These are phyloP conservation scores for Eulemur rufifrons DNA, from an alignment of 2,113 vertebrate genomes.

Conservation along the genomic window DNA sequence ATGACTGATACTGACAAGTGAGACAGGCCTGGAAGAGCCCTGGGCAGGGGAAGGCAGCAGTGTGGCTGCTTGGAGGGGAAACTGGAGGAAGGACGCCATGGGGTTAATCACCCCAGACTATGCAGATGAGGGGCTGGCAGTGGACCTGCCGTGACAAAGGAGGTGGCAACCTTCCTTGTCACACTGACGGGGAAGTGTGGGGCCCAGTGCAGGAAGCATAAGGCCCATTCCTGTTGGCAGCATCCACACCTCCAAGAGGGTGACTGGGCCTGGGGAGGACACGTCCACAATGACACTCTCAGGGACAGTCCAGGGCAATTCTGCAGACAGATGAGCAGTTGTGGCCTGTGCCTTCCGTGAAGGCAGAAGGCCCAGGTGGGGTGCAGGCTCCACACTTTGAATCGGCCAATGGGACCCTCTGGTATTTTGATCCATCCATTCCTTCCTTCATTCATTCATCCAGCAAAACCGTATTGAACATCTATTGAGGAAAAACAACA, in stretches of 20 bases:
- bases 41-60: not conserved
- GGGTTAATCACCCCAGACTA: not conserved
- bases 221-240: not conserved
- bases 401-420: not conserved
- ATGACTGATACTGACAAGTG: not conserved
- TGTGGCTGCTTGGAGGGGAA: not conserved
- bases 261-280: no score
- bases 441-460: no score
- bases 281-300: not conserved
- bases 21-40: no score
- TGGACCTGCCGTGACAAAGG: not conserved
- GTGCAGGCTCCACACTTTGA: not conserved
- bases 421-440: not conserved
- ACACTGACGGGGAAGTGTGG: not conserved
- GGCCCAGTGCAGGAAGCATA: not conserved
- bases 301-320: not conserved
- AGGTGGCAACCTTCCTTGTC: not conserved
- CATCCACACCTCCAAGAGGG: not conserved
- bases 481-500: no score
- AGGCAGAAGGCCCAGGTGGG: not conserved
- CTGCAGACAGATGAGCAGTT: not conserved
- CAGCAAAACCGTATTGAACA: no score
- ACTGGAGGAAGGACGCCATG: not conserved
- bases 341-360: no score
- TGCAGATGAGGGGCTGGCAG: not conserved